These are phyloP conservation scores for Volucella inanis DNA, from an alignment of 2,888 invertebrate genomes.

Conservation along the genomic window DNA sequence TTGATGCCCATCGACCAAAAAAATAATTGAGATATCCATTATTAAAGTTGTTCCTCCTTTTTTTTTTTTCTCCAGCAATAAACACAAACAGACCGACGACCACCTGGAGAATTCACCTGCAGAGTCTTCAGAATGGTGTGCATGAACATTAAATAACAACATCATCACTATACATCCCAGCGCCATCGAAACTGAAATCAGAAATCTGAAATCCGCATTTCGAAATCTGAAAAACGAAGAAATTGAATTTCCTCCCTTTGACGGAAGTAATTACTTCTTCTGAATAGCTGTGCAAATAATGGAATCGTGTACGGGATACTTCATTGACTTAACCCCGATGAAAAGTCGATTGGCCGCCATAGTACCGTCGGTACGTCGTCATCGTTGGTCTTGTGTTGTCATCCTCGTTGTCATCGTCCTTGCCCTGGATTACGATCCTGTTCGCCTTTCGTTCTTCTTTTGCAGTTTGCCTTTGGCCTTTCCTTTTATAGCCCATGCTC, in stretches of 20 bases:
- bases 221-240: conserved; percentile 62
- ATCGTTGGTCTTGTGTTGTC: conserved; percentile 1
- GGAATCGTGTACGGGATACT: conserved; percentile 69
- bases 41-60: conserved; percentile 21
- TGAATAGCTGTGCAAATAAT: conserved; percentile 71
- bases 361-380: conserved; percentile 36
- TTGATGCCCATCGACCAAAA: conserved; percentile 7
- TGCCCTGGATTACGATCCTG: conserved; percentile 37
- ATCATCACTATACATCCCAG: conserved; percentile 23
- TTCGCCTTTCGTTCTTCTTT: background rate
- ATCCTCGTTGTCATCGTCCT: conserved; percentile 42
- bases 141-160: background rate
- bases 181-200: conserved; percentile 35
- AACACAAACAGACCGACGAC: conserved; percentile 21
- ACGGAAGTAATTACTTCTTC: conserved; percentile 73
- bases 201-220: too few species aligned
- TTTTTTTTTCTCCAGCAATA: conserved; percentile 4
- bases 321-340: conserved; percentile 64
- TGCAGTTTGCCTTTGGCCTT: background rate
- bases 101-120: conserved; percentile 31
- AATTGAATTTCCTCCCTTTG: conserved; percentile 72
- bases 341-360: conserved; percentile 46
- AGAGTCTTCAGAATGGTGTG: conserved; percentile 6
- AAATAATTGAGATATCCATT: conserved; percentile 57
- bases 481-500: too few species aligned